phyloP scores from a whole-genome alignment of 2,113 vertebrate species.

The Marmota monax region DNA sequence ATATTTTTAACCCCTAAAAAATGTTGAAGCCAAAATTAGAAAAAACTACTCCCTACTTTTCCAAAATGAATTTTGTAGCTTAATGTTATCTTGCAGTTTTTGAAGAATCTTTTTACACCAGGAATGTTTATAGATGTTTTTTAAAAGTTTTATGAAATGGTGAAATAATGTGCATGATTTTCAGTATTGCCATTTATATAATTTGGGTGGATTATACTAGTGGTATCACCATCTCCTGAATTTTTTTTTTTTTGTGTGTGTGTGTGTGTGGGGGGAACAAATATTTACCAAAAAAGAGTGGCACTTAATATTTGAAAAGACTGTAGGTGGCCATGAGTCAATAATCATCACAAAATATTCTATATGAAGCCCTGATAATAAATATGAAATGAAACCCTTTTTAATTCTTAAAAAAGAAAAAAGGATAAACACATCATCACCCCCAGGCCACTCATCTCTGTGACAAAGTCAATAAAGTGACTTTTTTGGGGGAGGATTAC shows the following conservation, averaged over 20 bases:
- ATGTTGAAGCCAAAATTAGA: conserved; percentile 49
- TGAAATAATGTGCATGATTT: conserved; percentile 53
- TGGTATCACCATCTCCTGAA: conserved; percentile 30
- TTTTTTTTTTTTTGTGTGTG: neutral
- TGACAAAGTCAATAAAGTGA: neutral
- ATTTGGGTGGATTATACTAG: neutral
- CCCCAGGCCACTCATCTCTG: neutral
- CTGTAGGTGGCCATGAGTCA: neutral
- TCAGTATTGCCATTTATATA: conserved; percentile 43
- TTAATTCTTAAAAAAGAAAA: neutral
- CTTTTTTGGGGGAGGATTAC: neutral
- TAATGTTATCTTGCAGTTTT: conserved; percentile 31
- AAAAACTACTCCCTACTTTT: conserved; percentile 48
- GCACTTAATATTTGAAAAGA: neutral
- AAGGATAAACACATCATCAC: neutral
- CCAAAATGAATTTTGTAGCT: conserved; percentile 56
- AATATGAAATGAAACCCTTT: conserved; percentile 66
- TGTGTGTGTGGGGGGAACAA: neutral
- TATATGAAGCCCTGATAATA: conserved; percentile 69
- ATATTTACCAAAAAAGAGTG: conserved; percentile 20
- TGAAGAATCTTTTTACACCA: conserved; percentile 39
- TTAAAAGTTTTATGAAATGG: conserved; percentile 11
- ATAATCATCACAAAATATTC: conserved; percentile 26
- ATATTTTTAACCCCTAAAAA: conserved; percentile 48
- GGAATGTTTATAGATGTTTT: conserved; percentile 5